Base-by-base conservation (phyloP, 2,797 vertebrate genomes). In the Phrynocephalus vlangalii region DNA sequence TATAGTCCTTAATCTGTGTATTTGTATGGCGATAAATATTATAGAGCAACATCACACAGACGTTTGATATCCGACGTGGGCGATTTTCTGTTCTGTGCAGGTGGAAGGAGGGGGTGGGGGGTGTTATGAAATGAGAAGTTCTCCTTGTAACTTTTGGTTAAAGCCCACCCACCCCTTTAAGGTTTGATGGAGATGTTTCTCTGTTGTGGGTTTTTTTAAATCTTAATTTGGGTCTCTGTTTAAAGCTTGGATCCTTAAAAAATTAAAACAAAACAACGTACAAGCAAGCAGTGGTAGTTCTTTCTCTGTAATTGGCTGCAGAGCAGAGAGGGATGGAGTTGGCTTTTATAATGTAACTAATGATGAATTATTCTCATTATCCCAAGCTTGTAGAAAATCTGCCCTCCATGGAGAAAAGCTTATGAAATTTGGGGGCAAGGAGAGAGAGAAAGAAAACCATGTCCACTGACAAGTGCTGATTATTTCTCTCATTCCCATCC, bases 101-200 rank as follows among this genome's bases (percentile, higher is more conserved):
- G 87, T 78, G 82, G 84, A 92, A 91, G 89, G 75, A 67, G 72
- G 83, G 87, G 82, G 66, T 86, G 88, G 89, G 76, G 76, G 89
- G 88, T 88, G 38, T 94, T 90, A 89, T 89, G 92, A 94, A 84
- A 84, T 78, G 70, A 85, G 88, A 94, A 84, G 88, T 91, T 94
- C 50, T 82, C 2, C 91, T 86, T 85, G 60, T 83, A 95, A 95
- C 93, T 96, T 96, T 94, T 91, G 86, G 80, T 90, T 88, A 91
- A 93, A 86, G 16, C 86, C 52, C 79, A 82, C 91, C 86, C 50
- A 77, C 82, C 91, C 15, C 11, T 71, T 83, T n/a, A 72, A 86
- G 76, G 50, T 86, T 91, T n/a, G 85, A 15, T 89, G 75, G 88
- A 83, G 60, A 77, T 5, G 72, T 3, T n/a, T 48, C 30, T 73